Evolutionary conservation across 2,797 vertebrate genomes (phyloP).

Genomic region (Neopelma chrysocephalum): DNA sequence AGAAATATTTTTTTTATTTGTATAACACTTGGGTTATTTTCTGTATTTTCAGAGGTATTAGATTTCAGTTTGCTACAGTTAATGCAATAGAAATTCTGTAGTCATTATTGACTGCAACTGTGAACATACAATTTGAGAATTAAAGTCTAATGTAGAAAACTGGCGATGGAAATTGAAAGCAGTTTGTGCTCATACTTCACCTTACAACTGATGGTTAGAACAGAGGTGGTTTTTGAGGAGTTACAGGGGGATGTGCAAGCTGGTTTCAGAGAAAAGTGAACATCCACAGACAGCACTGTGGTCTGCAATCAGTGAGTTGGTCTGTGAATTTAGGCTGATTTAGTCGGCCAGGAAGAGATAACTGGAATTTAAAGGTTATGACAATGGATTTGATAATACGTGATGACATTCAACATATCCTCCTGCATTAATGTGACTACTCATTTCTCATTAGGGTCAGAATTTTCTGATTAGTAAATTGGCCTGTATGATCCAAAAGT

Average conservation of each 20-base stretch:
- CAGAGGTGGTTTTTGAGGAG: rapidly evolving
- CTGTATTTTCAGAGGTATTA: not conserved
- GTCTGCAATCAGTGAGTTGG: not conserved
- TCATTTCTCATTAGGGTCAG: not conserved
- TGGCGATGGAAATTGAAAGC: not conserved
- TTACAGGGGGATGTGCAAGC: not conserved
- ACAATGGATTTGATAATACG: not conserved
- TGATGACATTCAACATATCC: not conserved
- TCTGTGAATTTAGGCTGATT: not conserved
- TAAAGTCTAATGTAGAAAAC: not conserved
- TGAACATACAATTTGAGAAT: not conserved
- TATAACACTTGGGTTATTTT: slow-evolving; percentile 8
- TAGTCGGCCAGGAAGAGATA: not conserved
- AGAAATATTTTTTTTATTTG: slow-evolving; percentile 31
- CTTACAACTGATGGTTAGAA: rapidly evolving
- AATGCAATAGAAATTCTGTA: slow-evolving; percentile 2
- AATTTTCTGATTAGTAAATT: not conserved
- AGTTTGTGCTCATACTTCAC: not conserved
- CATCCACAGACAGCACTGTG: rapidly evolving
- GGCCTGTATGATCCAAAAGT: not conserved
- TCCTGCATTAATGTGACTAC: not conserved
- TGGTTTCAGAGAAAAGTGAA: not conserved
- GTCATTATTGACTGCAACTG: slow-evolving; percentile 13
- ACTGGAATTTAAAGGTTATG: not conserved
- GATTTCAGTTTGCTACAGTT: slow-evolving; percentile 13